Evolutionary conservation across 1,140 invertebrate species (phyloP).

Genomic region (Drosophila biarmipes): DNA sequence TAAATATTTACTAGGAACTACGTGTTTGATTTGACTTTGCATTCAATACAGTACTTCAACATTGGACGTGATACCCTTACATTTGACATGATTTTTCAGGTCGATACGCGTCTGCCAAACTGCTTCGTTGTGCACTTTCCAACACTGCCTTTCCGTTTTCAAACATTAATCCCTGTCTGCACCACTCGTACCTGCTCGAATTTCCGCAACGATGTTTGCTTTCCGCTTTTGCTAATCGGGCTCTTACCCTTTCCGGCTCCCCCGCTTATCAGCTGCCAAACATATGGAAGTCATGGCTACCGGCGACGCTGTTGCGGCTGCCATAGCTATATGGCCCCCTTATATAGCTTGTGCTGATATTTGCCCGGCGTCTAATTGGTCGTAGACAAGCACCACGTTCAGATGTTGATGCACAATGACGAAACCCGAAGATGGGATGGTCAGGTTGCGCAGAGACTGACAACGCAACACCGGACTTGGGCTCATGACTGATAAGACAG

Average conservation of each 20-base stretch:
- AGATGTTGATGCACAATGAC: conserved; percentile 2
- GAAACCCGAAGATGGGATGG: conserved; percentile 6
- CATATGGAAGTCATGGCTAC: conserved; percentile 16
- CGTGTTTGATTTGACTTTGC: no score
- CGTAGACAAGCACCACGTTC: background rate
- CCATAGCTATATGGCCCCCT: conserved; percentile 3
- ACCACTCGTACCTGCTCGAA: background rate
- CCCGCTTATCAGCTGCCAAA: conserved; percentile 10
- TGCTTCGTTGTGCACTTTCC: no score
- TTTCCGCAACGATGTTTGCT: conserved; percentile 6
- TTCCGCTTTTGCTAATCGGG: conserved; percentile 3
- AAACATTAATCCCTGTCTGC: background rate
- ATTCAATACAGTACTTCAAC: no score
- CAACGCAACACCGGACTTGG: conserved; percentile 3
- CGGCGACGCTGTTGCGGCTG: background rate
- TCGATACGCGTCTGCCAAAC: no score
- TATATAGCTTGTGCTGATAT: conserved; percentile 14
- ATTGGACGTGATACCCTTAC: no score
- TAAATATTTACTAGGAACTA: no score
- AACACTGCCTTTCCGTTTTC: no score
- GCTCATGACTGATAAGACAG: conserved; percentile 6
- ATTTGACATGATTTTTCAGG: no score
- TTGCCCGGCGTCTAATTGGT: conserved; percentile 18
- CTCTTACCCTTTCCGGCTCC: conserved; percentile 1
- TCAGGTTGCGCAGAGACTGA: background rate